Conservation (phyloP, 2,797 vertebrate genomes). For the Chaetodon trifasciatus region DNA sequence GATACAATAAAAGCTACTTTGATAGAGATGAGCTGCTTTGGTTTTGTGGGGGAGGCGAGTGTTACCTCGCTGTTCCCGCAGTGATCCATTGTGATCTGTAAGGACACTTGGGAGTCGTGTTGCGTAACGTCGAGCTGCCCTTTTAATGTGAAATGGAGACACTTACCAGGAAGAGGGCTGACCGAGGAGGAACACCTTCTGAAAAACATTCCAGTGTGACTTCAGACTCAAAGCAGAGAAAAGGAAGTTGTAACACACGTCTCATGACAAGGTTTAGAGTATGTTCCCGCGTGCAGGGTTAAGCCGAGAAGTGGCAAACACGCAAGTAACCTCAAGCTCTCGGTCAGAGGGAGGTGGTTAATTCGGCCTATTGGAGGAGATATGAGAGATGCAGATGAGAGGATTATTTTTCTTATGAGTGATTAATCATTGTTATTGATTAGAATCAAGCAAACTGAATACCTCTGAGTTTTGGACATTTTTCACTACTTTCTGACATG, state of each 20-base stretch:
- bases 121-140: slow-evolving; percentile 9
- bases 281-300: neutral
- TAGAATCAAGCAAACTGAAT: neutral
- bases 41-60: too few species aligned
- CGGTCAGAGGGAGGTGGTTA: neutral
- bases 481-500: neutral
- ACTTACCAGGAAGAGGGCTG: slow-evolving; percentile 3
- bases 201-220: slow-evolving; percentile 15
- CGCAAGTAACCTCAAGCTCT: neutral
- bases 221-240: slow-evolving; percentile 5
- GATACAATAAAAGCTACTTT: too few species aligned
- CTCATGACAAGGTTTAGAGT: neutral
- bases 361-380: neutral
- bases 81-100: slow-evolving; percentile 7
- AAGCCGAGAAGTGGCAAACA: neutral
- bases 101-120: slow-evolving; percentile 1
- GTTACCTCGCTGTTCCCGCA: neutral
- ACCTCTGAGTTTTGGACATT: neutral
- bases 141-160: slow-evolving; percentile 18
- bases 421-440: neutral
- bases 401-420: neutral
- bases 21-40: too few species aligned
- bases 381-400: neutral
- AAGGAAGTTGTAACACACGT: slow-evolving; percentile 19
- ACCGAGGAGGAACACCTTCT: slow-evolving; percentile 30